Percentiles rank a stretch among this genome's conserved stretches.
These are phyloP conservation scores for Rhombomys opimus DNA, from an alignment of 2,113 vertebrate genomes.

Conservation along the genomic window DNA sequence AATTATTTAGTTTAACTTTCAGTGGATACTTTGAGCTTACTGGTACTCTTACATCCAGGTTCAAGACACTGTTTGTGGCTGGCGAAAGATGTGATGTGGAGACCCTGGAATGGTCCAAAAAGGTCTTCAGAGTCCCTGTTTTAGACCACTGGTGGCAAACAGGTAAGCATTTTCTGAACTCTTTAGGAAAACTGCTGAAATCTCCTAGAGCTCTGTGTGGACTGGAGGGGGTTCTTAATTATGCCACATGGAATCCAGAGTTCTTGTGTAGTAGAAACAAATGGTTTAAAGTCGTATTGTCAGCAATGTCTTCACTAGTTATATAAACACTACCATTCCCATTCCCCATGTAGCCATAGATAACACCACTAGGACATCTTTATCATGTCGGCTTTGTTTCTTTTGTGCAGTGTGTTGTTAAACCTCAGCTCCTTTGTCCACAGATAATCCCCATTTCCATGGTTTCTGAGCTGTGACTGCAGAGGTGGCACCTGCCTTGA, in stretches of 20 bases:
- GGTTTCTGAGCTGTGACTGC: neutral
- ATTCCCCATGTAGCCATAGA: neutral
- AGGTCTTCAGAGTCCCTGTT: constrained; percentile 94
- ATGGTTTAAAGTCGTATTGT: neutral
- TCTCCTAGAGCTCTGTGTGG: neutral
- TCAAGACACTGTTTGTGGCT: constrained; percentile 93
- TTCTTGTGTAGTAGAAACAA: constrained; percentile 10
- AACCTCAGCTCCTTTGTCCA: neutral
- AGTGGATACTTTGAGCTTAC: constrained; percentile 21
- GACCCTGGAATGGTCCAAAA: constrained; percentile 95
- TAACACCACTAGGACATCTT: neutral
- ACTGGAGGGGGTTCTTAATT: neutral
- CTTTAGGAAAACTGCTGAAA: neutral
- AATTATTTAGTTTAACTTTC: neutral
- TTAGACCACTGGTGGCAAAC: constrained; percentile 99
- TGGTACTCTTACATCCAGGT: constrained; percentile 83
- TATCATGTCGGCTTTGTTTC: neutral
- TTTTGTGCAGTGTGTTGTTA: neutral
- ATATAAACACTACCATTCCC: neutral
- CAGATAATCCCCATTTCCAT: fast-evolving
- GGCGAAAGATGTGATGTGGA: constrained; percentile 97
- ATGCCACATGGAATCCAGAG: neutral
- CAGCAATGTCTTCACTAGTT: neutral
- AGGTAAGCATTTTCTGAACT: constrained; percentile 87
- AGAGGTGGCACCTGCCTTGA: neutral